phyloP scores from a whole-genome alignment of 2,797 vertebrate species.

The Euthynnus affinis region DNA sequence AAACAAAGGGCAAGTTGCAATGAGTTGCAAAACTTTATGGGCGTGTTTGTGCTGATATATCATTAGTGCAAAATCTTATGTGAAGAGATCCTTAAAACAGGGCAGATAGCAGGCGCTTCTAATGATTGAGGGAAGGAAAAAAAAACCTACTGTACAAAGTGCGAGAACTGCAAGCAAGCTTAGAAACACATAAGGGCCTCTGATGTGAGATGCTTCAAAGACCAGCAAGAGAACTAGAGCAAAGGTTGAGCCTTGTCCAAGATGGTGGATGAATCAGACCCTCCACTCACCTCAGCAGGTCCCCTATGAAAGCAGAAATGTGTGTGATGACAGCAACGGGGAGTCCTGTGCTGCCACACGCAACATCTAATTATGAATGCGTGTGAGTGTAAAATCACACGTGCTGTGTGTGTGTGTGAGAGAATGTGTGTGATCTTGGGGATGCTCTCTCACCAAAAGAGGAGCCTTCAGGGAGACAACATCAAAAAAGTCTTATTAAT shows the following conservation, averaged over 20 bases:
- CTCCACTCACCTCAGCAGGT: slow-evolving; percentile 47
- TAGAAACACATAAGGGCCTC: slow-evolving; percentile 43
- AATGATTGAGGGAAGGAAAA: slow-evolving; percentile 16
- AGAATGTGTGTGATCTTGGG: slow-evolving; percentile 29
- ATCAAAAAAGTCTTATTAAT: slow-evolving; percentile 71
- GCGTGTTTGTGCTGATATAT: too few species aligned
- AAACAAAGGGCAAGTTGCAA: too few species aligned
- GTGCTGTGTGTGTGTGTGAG: background rate
- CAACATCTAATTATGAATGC: background rate
- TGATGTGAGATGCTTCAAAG: slow-evolving; percentile 69
- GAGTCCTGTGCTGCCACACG: slow-evolving; percentile 26
- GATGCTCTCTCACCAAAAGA: slow-evolving; percentile 20
- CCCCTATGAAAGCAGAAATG: slow-evolving; percentile 40
- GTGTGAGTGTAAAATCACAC: background rate
- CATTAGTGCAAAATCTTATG: too few species aligned
- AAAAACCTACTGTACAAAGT: slow-evolving; percentile 15
- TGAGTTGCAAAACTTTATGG: too few species aligned
- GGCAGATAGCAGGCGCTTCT: slow-evolving; percentile 6
- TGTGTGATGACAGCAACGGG: slow-evolving; percentile 61
- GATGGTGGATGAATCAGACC: slow-evolving; percentile 56
- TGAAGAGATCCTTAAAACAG: too few species aligned
- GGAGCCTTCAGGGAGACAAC: slow-evolving; percentile 44
- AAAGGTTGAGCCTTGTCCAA: slow-evolving; percentile 41
- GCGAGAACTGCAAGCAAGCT: slow-evolving; percentile 25
- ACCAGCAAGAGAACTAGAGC: slow-evolving; percentile 35